A percentile compares a stretch with the other conserved stretches of the same genome.
phyloP scores from a whole-genome alignment of 2,113 vertebrate species.

The Ctenomys sociabilis region DNA sequence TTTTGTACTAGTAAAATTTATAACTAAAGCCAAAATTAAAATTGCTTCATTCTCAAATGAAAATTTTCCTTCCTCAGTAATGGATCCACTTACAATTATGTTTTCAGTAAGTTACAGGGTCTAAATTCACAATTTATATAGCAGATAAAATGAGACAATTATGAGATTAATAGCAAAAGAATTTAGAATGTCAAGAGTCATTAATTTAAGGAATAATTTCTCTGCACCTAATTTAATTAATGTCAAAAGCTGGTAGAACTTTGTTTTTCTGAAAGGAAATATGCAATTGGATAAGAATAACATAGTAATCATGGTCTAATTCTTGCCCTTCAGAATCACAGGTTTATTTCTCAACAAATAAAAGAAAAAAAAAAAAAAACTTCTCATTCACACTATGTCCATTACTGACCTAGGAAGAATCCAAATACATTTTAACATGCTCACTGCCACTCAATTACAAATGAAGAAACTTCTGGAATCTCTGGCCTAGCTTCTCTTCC shows the following conservation, averaged over 20 bases:
- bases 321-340: not conserved
- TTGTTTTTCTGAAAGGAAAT: conserved; percentile 60
- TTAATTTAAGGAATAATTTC: conserved; percentile 68
- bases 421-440: not conserved
- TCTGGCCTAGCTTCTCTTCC: not conserved
- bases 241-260: not conserved
- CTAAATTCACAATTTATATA: conserved; percentile 70
- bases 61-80: conserved; percentile 44
- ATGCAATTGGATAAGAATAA: conserved; percentile 44
- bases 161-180: conserved; percentile 47
- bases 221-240: conserved; percentile 67
- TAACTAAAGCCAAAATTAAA: conserved; percentile 43
- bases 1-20: conserved; percentile 1
- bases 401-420: not conserved
- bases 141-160: conserved; percentile 72
- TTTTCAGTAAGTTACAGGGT: conserved; percentile 44
- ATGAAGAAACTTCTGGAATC: not conserved
- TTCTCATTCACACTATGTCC: not conserved
- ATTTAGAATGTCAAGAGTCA: conserved; percentile 69
- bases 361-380: not conserved
- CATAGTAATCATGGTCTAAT: not conserved
- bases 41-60: not conserved
- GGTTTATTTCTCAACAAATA: not conserved
- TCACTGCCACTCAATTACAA: not conserved
- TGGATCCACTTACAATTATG: conserved; percentile 40